Conservation (phyloP, 2,797 vertebrate genomes). For the Bovichtus diacanthus region DNA sequence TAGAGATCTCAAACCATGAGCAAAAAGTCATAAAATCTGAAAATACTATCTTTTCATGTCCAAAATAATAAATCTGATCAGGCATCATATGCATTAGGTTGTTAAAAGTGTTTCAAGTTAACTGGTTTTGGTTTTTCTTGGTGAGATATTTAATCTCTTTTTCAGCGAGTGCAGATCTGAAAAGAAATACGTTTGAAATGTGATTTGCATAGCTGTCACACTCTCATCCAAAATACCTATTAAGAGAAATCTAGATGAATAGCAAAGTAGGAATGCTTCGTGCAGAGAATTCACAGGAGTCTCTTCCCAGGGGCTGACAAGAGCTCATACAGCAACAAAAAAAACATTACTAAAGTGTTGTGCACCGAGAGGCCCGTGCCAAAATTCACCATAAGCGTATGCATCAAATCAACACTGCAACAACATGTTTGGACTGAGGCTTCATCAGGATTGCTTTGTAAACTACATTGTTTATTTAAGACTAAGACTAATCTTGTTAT, state of each 20-base stretch:
- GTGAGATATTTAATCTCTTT: not conserved
- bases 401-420: not conserved
- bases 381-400: not conserved
- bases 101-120: not conserved
- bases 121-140: not conserved
- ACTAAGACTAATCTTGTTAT: not conserved
- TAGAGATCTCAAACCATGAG: too few relatives aligned
- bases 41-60: not conserved
- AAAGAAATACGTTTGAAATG: not conserved
- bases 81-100: not conserved
- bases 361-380: not conserved
- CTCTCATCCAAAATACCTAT: not conserved
- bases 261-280: not conserved
- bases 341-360: not conserved
- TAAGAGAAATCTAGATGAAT: not conserved
- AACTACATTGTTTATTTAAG: not conserved
- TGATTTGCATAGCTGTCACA: not conserved
- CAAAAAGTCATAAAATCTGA: not conserved
- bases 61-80: not conserved
- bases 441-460: not conserved
- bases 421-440: not conserved
- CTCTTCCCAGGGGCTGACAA: not conserved
- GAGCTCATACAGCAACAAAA: not conserved
- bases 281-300: not conserved
- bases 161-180: not conserved